phyloP scores from a whole-genome alignment of 1,140 invertebrate species.

The Thaumetopoea pityocampa region DNA sequence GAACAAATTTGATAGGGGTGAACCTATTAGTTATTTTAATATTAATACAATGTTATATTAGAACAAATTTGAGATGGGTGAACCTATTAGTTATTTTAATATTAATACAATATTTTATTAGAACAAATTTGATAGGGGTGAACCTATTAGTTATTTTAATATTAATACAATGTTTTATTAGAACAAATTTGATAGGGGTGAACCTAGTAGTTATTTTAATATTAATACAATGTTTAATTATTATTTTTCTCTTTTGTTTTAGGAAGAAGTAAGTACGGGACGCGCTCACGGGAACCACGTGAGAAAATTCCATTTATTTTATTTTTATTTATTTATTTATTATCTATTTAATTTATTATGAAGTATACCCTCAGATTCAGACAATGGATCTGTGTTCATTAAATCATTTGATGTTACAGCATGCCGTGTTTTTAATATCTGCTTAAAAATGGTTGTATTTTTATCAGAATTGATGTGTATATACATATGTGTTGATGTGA shows the following conservation, averaged over 20 bases:
- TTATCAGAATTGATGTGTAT: no score
- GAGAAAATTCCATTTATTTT: conserved; percentile 44
- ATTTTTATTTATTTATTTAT: conserved; percentile 21
- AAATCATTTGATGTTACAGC: no score
- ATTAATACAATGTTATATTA: no score
- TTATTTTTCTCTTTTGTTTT: conserved; percentile 67
- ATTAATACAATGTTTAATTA: conserved; percentile 30
- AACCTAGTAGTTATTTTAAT: conserved; percentile 14
- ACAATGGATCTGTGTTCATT: no score
- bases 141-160: conserved; percentile 14
- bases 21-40: no score
- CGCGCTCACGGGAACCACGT: conserved; percentile 43
- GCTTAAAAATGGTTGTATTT: no score
- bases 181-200: background rate
- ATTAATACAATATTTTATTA: no score
- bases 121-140: background rate
- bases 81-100: no score
- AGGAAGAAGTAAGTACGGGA: conserved; percentile 75
- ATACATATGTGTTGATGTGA: no score
- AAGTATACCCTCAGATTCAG: background rate
- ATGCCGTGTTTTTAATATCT: no score
- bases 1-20: no score
- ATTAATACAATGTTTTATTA: background rate
- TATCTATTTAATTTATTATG: conserved; percentile 7
- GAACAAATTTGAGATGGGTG: no score